Evolutionary conservation across 2,888 invertebrate species (phyloP).

Genomic region (Uloborus plumipes): DNA sequence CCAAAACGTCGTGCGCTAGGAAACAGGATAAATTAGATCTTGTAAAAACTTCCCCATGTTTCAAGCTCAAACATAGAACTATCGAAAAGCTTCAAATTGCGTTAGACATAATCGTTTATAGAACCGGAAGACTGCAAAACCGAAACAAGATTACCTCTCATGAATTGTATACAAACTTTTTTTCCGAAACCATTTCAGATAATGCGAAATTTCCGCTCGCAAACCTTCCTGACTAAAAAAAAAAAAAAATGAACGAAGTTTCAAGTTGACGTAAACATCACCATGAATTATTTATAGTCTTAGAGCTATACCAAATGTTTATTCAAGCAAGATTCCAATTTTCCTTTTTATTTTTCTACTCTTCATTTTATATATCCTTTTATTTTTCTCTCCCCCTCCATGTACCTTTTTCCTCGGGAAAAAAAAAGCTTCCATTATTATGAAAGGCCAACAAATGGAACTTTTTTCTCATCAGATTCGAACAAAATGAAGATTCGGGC

Average conservation of each 20-base stretch:
- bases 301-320: conserved; percentile 63
- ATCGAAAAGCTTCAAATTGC: conserved; percentile 41
- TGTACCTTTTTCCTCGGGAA: conserved; percentile 9
- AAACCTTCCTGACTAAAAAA: conserved; percentile 46
- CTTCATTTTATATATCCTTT: neutral
- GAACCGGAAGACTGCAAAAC: conserved; percentile 46
- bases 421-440: conserved; percentile 59
- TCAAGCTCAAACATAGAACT: conserved; percentile 46
- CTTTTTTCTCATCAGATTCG: conserved; percentile 62
- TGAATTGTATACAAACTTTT: conserved; percentile 64
- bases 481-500: conserved; percentile 59
- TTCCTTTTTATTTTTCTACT: conserved; percentile 38
- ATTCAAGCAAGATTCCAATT: conserved; percentile 65
- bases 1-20: neutral
- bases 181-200: conserved; percentile 51
- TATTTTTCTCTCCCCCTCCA: conserved; percentile 9
- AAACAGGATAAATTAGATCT: conserved; percentile 20
- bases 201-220: conserved; percentile 63
- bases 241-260: conserved; percentile 31
- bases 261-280: conserved; percentile 63
- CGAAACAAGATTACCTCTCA: conserved; percentile 61
- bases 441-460: conserved; percentile 64
- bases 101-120: conserved; percentile 56
- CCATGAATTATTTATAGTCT: conserved; percentile 64
- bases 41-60: conserved; percentile 8